Base-by-base conservation (phyloP, 2,888 invertebrate genomes). In the Diarsia dahlii region DNA sequence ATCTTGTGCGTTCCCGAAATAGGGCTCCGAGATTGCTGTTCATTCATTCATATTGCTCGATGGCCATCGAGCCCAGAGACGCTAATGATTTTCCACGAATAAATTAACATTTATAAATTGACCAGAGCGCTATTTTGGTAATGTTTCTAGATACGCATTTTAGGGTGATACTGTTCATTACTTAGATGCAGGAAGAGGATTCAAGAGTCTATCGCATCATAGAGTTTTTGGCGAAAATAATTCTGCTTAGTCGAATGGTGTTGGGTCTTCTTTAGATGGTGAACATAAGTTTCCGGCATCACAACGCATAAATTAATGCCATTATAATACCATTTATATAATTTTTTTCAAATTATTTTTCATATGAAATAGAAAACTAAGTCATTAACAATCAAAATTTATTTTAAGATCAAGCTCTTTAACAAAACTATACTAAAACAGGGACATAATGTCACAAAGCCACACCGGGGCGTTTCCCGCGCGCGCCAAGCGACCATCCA, bases 371-470 rank as follows among this genome's bases (percentile, higher is more conserved):
- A 15, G 10, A 54, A 34, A 70, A n/a, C 48, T 23, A 39, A 45
- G 4, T 28, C n/a, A 73, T 18, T 13, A 67, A 28, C 12, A 15
- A n/a, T 12, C 45, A 23, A 18, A 28, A 8, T 46, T 66, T 28
- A 34, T 13, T 34, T 56, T n/a, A 4, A 48, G 20, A 62, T 65
- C 60, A 54, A 54, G 28, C 56, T 67, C 52, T 82, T 63, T 80
- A 84, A 70, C 71, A 69, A 66, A 68, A 71, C 72, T 81, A 76
- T 84, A 79, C 60, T 74, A 80, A 85, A 88, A 89, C 94, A 97
- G 96, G 94, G 96, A 96, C 81, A 48, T 95, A 88, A 97, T 97
- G 97, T 95, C 96, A 80, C 95, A 95, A 92, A 96, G 96, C 88
- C 94, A 96, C 94, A 93, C 92, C 86, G 96, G 97, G 45, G 93